Evolutionary conservation across 2,888 invertebrate species (phyloP).

Genomic region (Anthrax anthrax): DNA sequence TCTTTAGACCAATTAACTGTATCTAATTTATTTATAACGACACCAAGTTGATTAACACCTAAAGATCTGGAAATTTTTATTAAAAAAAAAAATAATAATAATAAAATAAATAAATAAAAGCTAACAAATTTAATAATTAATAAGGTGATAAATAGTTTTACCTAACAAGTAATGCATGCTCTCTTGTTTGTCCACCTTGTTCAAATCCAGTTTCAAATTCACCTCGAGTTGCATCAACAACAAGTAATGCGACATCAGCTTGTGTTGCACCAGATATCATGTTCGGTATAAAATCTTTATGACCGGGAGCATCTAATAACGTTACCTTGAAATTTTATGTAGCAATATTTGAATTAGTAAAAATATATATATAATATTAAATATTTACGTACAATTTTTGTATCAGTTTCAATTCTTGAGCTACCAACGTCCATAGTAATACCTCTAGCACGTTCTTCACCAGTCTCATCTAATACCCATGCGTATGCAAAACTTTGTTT

Average conservation of each 20-base stretch:
- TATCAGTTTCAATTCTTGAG: slow-evolving; percentile 78
- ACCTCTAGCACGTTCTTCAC: slow-evolving; percentile 89
- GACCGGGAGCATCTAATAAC: slow-evolving; percentile 94
- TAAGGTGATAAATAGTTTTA: too few species aligned
- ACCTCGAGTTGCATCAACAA: slow-evolving; percentile 89
- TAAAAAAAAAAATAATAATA: background rate
- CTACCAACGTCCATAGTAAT: slow-evolving; percentile 98
- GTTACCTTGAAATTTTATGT: slow-evolving; percentile 39
- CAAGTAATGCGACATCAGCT: slow-evolving; percentile 92
- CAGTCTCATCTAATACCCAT: slow-evolving; percentile 98
- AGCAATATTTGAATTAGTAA: too few species aligned
- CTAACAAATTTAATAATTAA: too few species aligned
- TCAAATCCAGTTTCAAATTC: slow-evolving; percentile 99
- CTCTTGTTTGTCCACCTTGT: slow-evolving; percentile 92
- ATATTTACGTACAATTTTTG: slow-evolving; percentile 39
- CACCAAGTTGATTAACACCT: slow-evolving; percentile 86
- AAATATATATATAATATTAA: background rate
- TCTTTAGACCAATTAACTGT: slow-evolving; percentile 86
- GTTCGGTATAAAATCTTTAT: slow-evolving; percentile 98
- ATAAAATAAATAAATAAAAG: background rate
- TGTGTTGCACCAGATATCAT: slow-evolving; percentile 99
- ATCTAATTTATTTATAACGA: slow-evolving; percentile 95
- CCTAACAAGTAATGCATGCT: slow-evolving; percentile 89
- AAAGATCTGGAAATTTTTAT: slow-evolving; percentile 32
- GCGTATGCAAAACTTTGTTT: slow-evolving; percentile 98